Conservation (phyloP, 2,888 invertebrate genomes). For the Agonum fuliginosum region DNA sequence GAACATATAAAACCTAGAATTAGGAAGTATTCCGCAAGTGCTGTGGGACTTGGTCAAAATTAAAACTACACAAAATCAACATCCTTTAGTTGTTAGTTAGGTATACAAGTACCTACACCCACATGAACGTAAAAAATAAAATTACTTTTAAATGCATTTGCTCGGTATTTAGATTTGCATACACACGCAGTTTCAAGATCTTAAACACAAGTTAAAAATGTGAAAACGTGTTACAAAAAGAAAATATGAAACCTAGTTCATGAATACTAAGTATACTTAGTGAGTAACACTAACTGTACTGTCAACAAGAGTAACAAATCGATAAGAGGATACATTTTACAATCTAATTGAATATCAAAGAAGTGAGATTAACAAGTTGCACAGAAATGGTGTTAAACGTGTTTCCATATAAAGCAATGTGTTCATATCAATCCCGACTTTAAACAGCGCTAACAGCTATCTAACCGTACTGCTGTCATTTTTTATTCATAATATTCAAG, state of each 20-base stretch:
- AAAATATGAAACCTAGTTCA: constrained; percentile 5
- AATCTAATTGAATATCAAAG: constrained; percentile 43
- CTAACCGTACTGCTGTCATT: constrained; percentile 14
- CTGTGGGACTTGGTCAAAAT: no score
- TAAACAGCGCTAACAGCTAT: background rate
- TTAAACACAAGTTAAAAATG: background rate
- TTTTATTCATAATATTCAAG: background rate
- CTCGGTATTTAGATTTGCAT: no score
- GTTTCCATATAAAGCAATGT: constrained; percentile 40
- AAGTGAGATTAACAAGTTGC: constrained; percentile 32
- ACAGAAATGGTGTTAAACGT: constrained; percentile 35
- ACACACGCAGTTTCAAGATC: constrained; percentile 7
- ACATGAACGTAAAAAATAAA: no score
- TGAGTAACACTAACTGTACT: constrained; percentile 27
- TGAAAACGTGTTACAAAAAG: background rate
- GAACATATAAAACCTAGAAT: no score
- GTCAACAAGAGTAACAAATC: constrained; percentile 28
- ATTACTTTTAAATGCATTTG: background rate
- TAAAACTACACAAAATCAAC: no score
- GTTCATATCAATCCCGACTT: constrained; percentile 7
- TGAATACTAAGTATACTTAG: background rate
- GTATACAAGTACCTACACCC: no score
- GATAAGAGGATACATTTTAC: constrained; percentile 33
- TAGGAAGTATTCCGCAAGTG: no score
- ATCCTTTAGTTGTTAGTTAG: no score